Evolutionary conservation across 35 echinoderm and acorn worm genomes (phyloP), one percentile per base, ranked within the genome.

Genomic region (Ophioderma brevispina): DNA sequence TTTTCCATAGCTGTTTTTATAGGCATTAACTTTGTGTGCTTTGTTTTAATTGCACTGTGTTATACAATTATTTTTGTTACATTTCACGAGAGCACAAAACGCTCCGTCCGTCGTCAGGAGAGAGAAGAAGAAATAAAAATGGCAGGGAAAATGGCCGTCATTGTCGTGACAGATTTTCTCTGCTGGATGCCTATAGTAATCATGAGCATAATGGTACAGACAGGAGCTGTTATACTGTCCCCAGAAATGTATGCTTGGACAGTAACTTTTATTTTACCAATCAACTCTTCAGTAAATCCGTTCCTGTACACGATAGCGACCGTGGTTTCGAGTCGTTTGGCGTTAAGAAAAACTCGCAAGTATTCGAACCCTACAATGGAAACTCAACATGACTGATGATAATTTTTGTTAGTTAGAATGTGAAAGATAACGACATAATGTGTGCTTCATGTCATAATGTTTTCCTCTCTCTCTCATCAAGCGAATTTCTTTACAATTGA

Each of bases 171-270:
- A 23, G 93, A 95, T 75, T 87, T 95, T 31, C 50, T 64, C 11
- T 95, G 93, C 43, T 95, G 93, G 93, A 81, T 91, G 77, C 93
- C 93, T 0, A 88, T 95, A 33, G 87, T 95, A 14, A 76, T 95
- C 19, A 90, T 95, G 77, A 82, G 78, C 0, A 87, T 90, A 39
- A 39, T 81, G 1, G 89, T 85, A 6, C 88, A 90, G 36, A 78
- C 70, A 17, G 84, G 39, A 19, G 77, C n/a, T 0, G 38, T 87
- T 32, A 40, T 38, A 1, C 31, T 95, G 0, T 78, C 93, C 1
- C 37, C 78, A 1, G 93, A 91, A 14, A 91, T 91, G 77, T 95
- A 95, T 42, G 93, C 86, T 15, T 95, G 93, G 93, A 50, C 84
- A 23, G 93, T 90, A 0, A 84, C 85, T 0, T 95, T 95, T 46